Conservation (phyloP, 2,113 vertebrate genomes). For the Phylloscopus trochilus region DNA sequence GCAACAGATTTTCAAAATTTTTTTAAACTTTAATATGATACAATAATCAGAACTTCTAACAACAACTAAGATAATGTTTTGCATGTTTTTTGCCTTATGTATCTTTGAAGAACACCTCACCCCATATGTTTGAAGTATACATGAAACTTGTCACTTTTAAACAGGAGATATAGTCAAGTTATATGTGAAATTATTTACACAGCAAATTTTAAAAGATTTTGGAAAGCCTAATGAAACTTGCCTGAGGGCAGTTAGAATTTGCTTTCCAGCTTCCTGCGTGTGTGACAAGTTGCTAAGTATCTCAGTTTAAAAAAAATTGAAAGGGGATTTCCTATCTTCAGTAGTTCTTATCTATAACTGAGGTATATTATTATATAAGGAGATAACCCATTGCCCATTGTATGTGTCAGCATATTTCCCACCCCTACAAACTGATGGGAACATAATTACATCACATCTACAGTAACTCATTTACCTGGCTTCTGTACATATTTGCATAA, state of each 20-base stretch:
- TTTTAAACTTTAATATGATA: background rate
- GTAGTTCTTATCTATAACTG: background rate
- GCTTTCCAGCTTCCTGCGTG: background rate
- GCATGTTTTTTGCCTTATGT: background rate
- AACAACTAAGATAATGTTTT: background rate
- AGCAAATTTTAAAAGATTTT: slow-evolving; percentile 31
- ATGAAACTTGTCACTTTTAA: background rate
- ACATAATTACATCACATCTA: background rate
- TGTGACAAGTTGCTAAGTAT: background rate
- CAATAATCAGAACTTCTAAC: background rate
- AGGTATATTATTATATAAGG: background rate
- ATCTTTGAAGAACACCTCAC: background rate
- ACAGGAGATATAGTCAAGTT: background rate
- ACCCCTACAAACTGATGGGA: background rate
- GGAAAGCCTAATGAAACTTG: slow-evolving; percentile 30
- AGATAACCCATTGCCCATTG: background rate
- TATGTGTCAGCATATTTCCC: background rate
- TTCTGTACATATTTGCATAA: slow-evolving; percentile 9
- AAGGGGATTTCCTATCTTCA: background rate
- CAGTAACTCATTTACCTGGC: background rate
- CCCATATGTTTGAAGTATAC: background rate
- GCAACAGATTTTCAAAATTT: background rate
- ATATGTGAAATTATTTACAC: slow-evolving; percentile 41
- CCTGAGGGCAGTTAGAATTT: slow-evolving; percentile 31
- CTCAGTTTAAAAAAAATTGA: background rate